These are phyloP conservation scores for Phyllotreta striolata DNA, from an alignment of 2,888 invertebrate species.

Conservation along the genomic window DNA sequence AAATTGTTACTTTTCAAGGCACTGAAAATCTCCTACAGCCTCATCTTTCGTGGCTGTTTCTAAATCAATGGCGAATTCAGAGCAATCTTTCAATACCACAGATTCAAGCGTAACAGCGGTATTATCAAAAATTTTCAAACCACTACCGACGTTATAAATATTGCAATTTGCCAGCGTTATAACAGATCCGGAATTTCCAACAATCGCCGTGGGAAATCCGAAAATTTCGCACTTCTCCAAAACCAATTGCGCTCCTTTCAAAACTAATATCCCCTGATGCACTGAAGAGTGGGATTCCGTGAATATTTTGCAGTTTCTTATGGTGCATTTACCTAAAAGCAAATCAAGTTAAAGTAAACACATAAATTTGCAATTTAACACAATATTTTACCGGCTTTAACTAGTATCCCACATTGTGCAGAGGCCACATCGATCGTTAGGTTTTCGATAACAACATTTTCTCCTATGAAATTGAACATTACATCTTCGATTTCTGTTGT, in stretches of 20 bases:
- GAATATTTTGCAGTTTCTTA: slow-evolving; percentile 64
- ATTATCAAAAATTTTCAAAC: slow-evolving; percentile 62
- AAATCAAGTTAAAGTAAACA: slow-evolving; percentile 34
- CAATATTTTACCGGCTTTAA: slow-evolving; percentile 58
- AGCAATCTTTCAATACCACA: slow-evolving; percentile 60
- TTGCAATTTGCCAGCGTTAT: slow-evolving; percentile 55
- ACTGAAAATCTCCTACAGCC: slow-evolving; percentile 51
- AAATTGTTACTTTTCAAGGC: slow-evolving; percentile 52
- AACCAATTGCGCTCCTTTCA: slow-evolving; percentile 60
- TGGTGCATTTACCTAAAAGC: slow-evolving; percentile 57
- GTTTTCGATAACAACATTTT: slow-evolving; percentile 64
- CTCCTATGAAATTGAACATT: slow-evolving; percentile 65
- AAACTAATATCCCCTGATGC: slow-evolving; percentile 65
- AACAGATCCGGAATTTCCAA: slow-evolving; percentile 59
- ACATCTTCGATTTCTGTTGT: slow-evolving; percentile 64
- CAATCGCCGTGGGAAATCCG: slow-evolving; percentile 65
- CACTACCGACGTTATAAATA: slow-evolving; percentile 54
- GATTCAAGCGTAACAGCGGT: slow-evolving; percentile 55
- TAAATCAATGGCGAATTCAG: slow-evolving; percentile 63
- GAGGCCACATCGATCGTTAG: slow-evolving; percentile 64
- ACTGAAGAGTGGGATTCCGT: slow-evolving; percentile 64
- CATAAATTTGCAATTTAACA: not conserved
- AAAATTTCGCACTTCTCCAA: slow-evolving; percentile 63
- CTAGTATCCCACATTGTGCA: slow-evolving; percentile 61
- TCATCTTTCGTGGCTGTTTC: slow-evolving; percentile 59